Evolutionary conservation across 2,113 vertebrate species (phyloP).

Genomic region (Eubucco bourcierii): DNA sequence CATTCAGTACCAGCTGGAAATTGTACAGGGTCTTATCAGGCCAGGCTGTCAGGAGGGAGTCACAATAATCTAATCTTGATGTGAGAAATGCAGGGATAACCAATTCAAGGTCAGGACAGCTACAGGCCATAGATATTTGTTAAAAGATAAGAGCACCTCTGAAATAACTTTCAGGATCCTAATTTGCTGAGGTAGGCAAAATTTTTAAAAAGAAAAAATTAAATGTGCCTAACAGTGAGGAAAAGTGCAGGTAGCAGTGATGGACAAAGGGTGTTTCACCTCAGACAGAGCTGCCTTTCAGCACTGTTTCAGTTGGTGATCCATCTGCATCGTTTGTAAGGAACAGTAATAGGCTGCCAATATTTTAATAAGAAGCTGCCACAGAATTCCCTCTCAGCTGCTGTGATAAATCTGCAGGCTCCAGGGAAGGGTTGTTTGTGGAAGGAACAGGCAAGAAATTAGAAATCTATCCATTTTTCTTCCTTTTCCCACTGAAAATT

Average conservation of each 20-base stretch:
- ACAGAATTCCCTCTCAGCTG: slow-evolving; percentile 53
- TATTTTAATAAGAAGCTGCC: slow-evolving; percentile 71
- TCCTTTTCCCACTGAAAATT: not conserved
- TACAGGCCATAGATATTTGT: slow-evolving; percentile 27
- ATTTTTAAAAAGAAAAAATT: not conserved
- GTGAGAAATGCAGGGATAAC: slow-evolving; percentile 57
- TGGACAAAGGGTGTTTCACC: slow-evolving; percentile 23
- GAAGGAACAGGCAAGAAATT: slow-evolving; percentile 32
- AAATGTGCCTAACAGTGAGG: not conserved
- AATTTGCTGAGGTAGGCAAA: slow-evolving; percentile 11
- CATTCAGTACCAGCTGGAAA: slow-evolving; percentile 54
- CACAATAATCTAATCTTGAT: slow-evolving; percentile 67
- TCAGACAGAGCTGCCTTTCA: slow-evolving; percentile 59
- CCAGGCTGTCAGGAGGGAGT: slow-evolving; percentile 48
- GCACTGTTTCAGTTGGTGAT: slow-evolving; percentile 11
- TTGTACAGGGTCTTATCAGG: slow-evolving; percentile 52
- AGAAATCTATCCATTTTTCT: slow-evolving; percentile 37
- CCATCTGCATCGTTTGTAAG: slow-evolving; percentile 48
- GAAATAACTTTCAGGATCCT: slow-evolving; percentile 39
- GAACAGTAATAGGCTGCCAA: slow-evolving; percentile 62
- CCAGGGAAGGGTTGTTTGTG: slow-evolving; percentile 39
- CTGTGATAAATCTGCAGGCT: slow-evolving; percentile 53
- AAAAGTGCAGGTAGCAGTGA: slow-evolving; percentile 24
- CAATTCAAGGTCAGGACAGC: slow-evolving; percentile 58
- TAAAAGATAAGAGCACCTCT: slow-evolving; percentile 49